Conservation (phyloP, 2,113 vertebrate genomes). For the Chloropsis hardwickii region DNA sequence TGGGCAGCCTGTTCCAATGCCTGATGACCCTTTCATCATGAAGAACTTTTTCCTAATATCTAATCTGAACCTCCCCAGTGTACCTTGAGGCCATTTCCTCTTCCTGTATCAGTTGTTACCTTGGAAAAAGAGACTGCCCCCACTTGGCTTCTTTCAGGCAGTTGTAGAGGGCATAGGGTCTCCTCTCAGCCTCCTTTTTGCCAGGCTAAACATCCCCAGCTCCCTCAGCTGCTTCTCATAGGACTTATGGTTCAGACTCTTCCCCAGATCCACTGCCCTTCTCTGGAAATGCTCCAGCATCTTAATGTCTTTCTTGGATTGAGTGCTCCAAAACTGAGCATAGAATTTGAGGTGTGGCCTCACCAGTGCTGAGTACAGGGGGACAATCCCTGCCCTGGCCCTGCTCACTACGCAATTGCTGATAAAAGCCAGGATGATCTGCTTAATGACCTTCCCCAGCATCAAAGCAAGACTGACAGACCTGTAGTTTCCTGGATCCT, state of each 20-base stretch:
- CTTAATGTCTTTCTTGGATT: accelerated
- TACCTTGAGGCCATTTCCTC: neutral
- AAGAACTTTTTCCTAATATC: neutral
- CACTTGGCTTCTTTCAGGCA: neutral
- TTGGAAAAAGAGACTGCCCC: neutral
- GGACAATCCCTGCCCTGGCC: neutral
- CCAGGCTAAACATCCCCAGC: neutral
- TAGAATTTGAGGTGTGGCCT: accelerated
- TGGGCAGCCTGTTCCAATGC: neutral
- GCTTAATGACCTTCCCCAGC: neutral
- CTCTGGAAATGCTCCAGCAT: accelerated
- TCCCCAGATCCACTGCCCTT: neutral
- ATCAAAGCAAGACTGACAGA: neutral
- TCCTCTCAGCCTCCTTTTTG: neutral
- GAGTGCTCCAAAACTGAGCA: accelerated
- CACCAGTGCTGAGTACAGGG: too few species aligned
- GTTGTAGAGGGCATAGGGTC: neutral
- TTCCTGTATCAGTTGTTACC: neutral
- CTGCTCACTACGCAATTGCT: neutral
- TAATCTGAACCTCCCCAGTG: accelerated
- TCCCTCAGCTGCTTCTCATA: neutral
- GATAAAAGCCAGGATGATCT: neutral
- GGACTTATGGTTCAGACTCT: neutral
- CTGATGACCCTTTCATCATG: neutral
- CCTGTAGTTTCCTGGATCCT: neutral